Evolutionary conservation across 2,113 vertebrate genomes (phyloP).

Genomic region (Salvelinus alpinus): DNA sequence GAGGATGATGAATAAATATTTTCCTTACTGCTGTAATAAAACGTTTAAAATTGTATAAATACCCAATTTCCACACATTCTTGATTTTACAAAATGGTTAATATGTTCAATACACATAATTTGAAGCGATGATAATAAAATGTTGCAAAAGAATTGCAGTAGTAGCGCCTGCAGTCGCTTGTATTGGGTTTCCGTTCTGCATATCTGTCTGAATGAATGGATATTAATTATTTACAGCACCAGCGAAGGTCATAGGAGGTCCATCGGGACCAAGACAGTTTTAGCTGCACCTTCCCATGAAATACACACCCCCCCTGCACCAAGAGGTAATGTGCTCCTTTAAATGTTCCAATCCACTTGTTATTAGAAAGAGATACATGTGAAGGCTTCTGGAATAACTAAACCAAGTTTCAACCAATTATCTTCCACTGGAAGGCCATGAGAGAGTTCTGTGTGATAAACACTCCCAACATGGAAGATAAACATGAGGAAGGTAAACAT

Average conservation of each 20-base stretch:
- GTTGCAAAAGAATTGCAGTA: background rate
- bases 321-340: constrained; percentile 2
- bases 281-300: background rate
- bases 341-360: background rate
- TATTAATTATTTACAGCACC: constrained; percentile 73
- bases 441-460: background rate
- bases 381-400: background rate
- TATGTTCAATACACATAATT: background rate
- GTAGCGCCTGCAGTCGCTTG: constrained; percentile 50
- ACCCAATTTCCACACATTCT: background rate
- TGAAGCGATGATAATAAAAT: background rate
- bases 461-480: background rate
- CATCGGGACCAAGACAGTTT: background rate
- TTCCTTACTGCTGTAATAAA: too few relatives aligned
- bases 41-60: background rate
- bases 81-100: background rate
- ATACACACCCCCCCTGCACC: constrained; percentile 1
- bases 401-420: background rate
- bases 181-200: constrained; percentile 68
- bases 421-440: background rate
- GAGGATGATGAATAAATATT: background rate
- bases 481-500: background rate
- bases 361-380: background rate
- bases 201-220: constrained; percentile 65
- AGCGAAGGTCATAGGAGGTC: constrained; percentile 55